Evolutionary conservation across 2,797 vertebrate species (phyloP).

Genomic region (Mionectes olivaceus): DNA sequence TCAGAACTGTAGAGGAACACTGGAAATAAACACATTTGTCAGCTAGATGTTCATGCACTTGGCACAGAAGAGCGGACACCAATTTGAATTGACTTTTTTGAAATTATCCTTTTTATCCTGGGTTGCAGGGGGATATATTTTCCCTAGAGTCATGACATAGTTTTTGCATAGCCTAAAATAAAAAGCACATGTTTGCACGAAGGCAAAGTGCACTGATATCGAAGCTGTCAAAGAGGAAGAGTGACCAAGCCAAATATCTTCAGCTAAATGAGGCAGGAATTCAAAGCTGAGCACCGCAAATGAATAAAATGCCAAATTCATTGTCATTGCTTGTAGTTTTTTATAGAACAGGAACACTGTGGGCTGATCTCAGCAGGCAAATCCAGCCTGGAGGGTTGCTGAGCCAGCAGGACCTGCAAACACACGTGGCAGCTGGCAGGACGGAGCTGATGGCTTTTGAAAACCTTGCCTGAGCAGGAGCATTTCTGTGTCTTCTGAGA

Average conservation of each 20-base stretch:
- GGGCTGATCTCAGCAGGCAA: not conserved
- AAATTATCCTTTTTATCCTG: not conserved
- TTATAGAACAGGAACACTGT: not conserved
- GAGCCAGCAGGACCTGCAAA: conserved; percentile 18
- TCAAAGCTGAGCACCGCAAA: conserved; percentile 4
- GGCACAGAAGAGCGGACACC: not conserved
- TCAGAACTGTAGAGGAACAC: not conserved
- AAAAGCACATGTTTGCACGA: conserved; percentile 48
- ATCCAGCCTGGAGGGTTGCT: conserved; percentile 28
- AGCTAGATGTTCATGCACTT: not conserved
- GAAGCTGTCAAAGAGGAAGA: conserved; percentile 26
- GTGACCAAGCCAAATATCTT: conserved; percentile 61
- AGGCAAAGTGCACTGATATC: not conserved
- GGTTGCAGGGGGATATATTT: not conserved
- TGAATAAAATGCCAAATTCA: conserved; percentile 22
- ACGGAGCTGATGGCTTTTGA: conserved; percentile 32
- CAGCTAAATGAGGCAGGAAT: conserved; percentile 53
- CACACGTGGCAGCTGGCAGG: not conserved
- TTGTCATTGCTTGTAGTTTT: not conserved
- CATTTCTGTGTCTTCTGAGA: conserved; percentile 38
- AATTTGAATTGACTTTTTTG: not conserved
- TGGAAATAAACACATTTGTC: not conserved
- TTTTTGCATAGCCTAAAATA: conserved; percentile 51
- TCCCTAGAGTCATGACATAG: not conserved
- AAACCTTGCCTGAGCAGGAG: conserved; percentile 39